Evolutionary conservation across 2,888 invertebrate species (phyloP).

Genomic region (Drosophila sordidula): DNA sequence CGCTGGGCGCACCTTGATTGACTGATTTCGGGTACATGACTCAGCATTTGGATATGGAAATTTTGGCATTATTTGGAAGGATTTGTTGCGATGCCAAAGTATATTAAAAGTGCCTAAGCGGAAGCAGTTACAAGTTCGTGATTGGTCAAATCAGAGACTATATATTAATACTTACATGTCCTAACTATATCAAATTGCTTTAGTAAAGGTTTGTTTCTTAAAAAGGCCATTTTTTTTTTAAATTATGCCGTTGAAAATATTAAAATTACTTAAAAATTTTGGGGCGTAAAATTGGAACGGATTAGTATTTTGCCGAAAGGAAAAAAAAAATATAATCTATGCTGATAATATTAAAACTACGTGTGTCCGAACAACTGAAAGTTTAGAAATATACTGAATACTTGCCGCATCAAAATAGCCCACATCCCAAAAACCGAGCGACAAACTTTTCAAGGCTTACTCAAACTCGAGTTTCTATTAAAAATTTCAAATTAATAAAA

Average conservation of each 20-base stretch:
- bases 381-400: slow-evolving; percentile 9
- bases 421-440: not conserved
- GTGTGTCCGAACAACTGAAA: slow-evolving; percentile 6
- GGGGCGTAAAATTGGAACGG: not conserved
- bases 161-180: not conserved
- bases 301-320: not conserved
- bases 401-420: not conserved
- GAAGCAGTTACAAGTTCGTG: too few relatives aligned
- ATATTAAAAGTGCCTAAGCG: not conserved
- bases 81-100: not conserved
- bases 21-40: not conserved
- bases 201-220: slow-evolving; percentile 1
- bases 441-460: not conserved
- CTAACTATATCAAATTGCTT: not conserved
- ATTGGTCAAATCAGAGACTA: too few relatives aligned
- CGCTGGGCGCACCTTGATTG: slow-evolving; percentile 8
- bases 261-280: slow-evolving; percentile 3
- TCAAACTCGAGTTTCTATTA: too few relatives aligned
- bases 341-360: slow-evolving; percentile 7
- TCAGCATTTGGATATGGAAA: slow-evolving; percentile 28
- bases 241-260: not conserved
- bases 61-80: not conserved
- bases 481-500: too few relatives aligned
- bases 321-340: not conserved
- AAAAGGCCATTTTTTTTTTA: not conserved